Conservation (phyloP, 2,888 invertebrate genomes). For the Panzeria rudis region DNA sequence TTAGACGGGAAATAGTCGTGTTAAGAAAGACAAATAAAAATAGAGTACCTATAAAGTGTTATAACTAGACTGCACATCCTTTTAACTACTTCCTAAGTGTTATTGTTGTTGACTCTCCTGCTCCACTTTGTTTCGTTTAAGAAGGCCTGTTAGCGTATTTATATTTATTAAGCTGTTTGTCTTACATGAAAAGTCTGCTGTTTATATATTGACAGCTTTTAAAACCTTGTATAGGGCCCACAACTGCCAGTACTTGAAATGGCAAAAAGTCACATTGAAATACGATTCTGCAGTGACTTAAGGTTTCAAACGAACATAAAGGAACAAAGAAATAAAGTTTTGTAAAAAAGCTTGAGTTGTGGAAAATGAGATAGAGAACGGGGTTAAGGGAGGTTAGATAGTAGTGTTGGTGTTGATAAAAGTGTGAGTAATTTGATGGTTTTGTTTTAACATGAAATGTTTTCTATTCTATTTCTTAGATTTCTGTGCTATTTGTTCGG, state of each 20-base stretch:
- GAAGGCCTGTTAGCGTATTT: slow-evolving; percentile 27
- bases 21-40: not conserved
- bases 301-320: slow-evolving; percentile 26
- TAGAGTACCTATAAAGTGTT: slow-evolving; percentile 9
- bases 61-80: not conserved
- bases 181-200: slow-evolving; percentile 33
- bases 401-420: not conserved
- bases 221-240: not conserved
- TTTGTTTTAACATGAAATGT: slow-evolving; percentile 34
- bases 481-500: slow-evolving; percentile 1
- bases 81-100: slow-evolving; percentile 7
- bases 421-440: slow-evolving; percentile 42
- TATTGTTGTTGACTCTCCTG: slow-evolving; percentile 1
- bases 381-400: not conserved
- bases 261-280: slow-evolving; percentile 63
- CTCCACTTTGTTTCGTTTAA: not conserved
- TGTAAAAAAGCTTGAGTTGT: not conserved
- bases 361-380: not conserved
- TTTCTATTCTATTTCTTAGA: not conserved
- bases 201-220: slow-evolving; percentile 22
- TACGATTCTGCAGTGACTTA: slow-evolving; percentile 34
- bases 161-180: slow-evolving; percentile 52
- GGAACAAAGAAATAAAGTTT: not conserved
- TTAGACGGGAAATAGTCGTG: slow-evolving; percentile 11
- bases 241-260: slow-evolving; percentile 28